These are phyloP conservation scores for Cantharis nigra DNA, from an alignment of 2,888 invertebrate genomes.

Conservation along the genomic window DNA sequence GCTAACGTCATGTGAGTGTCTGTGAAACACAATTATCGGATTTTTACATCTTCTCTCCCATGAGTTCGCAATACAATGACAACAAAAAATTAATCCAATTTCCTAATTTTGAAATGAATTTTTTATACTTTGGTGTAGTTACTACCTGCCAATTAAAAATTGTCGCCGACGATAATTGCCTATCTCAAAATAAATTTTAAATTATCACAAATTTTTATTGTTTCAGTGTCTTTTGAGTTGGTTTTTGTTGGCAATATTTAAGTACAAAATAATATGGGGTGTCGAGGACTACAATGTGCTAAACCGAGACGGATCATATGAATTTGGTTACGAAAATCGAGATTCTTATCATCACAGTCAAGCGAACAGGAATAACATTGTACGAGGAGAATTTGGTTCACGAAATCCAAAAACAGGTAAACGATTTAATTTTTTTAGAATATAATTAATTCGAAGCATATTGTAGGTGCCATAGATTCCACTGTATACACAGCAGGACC, in stretches of 20 bases:
- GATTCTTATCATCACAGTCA: constrained; percentile 73
- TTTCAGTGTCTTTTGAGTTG: constrained; percentile 6
- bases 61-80: not conserved
- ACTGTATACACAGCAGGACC: constrained; percentile 78
- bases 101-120: not conserved
- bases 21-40: not conserved
- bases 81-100: not conserved
- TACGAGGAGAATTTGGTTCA: constrained; percentile 73
- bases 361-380: constrained; percentile 68
- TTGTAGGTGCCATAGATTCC: constrained; percentile 64
- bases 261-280: constrained; percentile 53
- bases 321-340: constrained; percentile 75
- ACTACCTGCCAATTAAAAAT: not conserved
- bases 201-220: not conserved
- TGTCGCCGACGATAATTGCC: too few relatives aligned
- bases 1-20: not conserved
- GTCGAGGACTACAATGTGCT: constrained; percentile 66
- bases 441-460: not conserved
- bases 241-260: constrained; percentile 27
- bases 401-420: constrained; percentile 70
- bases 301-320: constrained; percentile 74
- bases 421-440: not conserved
- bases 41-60: not conserved
- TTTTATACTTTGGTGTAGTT: not conserved
- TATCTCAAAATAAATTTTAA: too few relatives aligned